Conservation (phyloP, 1,140 invertebrate genomes). For the Zophobas atratus region DNA sequence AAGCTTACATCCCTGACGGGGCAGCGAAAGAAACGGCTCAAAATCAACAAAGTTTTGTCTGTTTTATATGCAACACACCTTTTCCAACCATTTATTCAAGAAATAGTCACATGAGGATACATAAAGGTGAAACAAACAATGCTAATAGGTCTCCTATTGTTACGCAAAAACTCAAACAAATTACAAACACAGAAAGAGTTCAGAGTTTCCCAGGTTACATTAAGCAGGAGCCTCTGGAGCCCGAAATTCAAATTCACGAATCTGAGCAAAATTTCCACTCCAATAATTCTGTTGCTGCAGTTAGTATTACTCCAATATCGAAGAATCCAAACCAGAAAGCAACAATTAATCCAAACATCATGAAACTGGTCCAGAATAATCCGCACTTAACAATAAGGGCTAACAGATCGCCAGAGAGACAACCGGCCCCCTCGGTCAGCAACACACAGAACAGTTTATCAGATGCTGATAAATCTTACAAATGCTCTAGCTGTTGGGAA, state of each 20-base stretch:
- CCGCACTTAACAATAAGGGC: constrained; percentile 63
- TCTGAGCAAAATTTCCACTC: constrained; percentile 47
- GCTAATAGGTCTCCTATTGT: not conserved
- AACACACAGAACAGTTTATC: constrained; percentile 6
- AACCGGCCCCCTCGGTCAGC: constrained; percentile 19
- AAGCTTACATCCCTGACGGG: constrained; percentile 54
- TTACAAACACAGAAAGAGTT: not conserved
- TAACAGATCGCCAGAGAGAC: constrained; percentile 47
- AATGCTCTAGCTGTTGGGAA: constrained; percentile 65
- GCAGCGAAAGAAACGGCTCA: constrained; percentile 51
- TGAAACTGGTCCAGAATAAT: constrained; percentile 65
- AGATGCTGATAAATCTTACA: constrained; percentile 59
- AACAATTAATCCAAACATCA: constrained; percentile 62
- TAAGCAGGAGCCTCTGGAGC: constrained; percentile 65
- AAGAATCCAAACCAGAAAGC: constrained; percentile 59
- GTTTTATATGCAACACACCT: constrained; percentile 63
- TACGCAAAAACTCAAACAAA: constrained; percentile 7
- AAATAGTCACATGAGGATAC: constrained; percentile 67
- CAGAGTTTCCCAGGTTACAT: constrained; percentile 39
- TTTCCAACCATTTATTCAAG: constrained; percentile 65
- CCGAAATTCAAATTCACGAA: constrained; percentile 66
- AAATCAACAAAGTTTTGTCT: constrained; percentile 55
- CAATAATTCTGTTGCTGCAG: constrained; percentile 57
- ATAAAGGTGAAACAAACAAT: constrained; percentile 58
- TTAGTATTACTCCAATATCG: constrained; percentile 64